Percentiles rank a stretch among this genome's conserved stretches.
These are phyloP conservation scores for Lamproptera curius DNA, from an alignment of 2,888 invertebrate species.

Conservation along the genomic window DNA sequence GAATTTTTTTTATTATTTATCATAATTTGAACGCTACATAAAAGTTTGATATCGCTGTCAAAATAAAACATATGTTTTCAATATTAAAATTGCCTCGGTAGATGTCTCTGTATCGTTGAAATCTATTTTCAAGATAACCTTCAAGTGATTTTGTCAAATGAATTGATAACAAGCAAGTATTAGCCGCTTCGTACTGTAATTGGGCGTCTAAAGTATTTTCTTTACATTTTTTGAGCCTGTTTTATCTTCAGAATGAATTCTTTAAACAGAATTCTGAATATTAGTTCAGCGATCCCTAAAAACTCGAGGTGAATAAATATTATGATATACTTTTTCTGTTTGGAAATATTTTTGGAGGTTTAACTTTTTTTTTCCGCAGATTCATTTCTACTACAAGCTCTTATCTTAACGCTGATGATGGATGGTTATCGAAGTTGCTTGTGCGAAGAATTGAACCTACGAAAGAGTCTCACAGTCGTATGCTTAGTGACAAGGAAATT, in stretches of 20 bases:
- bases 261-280: conserved; percentile 53
- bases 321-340: conserved; percentile 22
- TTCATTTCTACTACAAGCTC: conserved; percentile 59
- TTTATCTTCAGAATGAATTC: conserved; percentile 53
- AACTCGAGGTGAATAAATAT: conserved; percentile 52
- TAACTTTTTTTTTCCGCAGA: conserved; percentile 51
- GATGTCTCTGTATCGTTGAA: conserved; percentile 51
- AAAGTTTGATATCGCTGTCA: neutral
- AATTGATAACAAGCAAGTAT: conserved; percentile 61
- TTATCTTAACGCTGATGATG: conserved; percentile 77
- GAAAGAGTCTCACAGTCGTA: conserved; percentile 97
- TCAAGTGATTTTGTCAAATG: conserved; percentile 73
- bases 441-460: conserved; percentile 95
- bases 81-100: conserved; percentile 39
- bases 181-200: conserved; percentile 24
- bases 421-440: conserved; percentile 93
- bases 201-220: conserved; percentile 26
- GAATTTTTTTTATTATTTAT: no score
- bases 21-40: no score
- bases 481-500: conserved; percentile 97
- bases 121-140: conserved; percentile 73
- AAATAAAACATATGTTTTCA: conserved; percentile 22
- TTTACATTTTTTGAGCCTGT: conserved; percentile 26
- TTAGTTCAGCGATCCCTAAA: conserved; percentile 53
- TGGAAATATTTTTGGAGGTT: conserved; percentile 39